phyloP scores from a whole-genome alignment of 2,888 invertebrate species.

The Uloborus plumipes region DNA sequence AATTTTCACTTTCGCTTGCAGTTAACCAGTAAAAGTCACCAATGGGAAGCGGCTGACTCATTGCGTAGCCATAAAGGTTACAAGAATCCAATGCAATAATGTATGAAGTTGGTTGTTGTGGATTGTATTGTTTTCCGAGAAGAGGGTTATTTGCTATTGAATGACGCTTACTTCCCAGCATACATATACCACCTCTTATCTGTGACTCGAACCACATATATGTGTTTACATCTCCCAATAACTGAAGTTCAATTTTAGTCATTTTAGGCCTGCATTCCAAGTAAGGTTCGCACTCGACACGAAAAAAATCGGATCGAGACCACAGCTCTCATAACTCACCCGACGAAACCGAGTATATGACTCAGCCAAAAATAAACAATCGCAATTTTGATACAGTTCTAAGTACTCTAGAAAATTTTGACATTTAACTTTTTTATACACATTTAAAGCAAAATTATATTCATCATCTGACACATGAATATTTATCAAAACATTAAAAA shows the following conservation, averaged over 20 bases:
- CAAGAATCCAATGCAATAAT: neutral
- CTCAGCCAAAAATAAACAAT: constrained; percentile 12
- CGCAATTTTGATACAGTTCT: constrained; percentile 16
- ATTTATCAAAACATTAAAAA: constrained; percentile 9
- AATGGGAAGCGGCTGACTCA: neutral
- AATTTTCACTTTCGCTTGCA: neutral
- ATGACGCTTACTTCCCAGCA: neutral
- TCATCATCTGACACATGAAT: constrained; percentile 11
- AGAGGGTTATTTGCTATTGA: neutral
- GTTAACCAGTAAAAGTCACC: neutral
- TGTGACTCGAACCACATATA: no score
- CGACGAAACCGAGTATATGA: constrained; percentile 18
- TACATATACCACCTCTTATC: neutral
- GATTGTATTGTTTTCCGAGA: neutral
- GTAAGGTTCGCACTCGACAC: constrained; percentile 61
- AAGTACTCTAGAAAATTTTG: constrained; percentile 11
- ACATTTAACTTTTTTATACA: constrained; percentile 15
- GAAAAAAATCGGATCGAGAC: constrained; percentile 16
- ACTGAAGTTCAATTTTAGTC: constrained; percentile 67
- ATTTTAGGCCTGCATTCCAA: constrained; percentile 69
- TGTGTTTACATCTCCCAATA: neutral
- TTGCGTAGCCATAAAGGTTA: neutral
- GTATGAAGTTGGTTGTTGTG: neutral
- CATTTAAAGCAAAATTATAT: constrained; percentile 11
- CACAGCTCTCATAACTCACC: neutral